Base-by-base conservation (phyloP, 2,888 invertebrate genomes). In the Tuta absoluta region DNA sequence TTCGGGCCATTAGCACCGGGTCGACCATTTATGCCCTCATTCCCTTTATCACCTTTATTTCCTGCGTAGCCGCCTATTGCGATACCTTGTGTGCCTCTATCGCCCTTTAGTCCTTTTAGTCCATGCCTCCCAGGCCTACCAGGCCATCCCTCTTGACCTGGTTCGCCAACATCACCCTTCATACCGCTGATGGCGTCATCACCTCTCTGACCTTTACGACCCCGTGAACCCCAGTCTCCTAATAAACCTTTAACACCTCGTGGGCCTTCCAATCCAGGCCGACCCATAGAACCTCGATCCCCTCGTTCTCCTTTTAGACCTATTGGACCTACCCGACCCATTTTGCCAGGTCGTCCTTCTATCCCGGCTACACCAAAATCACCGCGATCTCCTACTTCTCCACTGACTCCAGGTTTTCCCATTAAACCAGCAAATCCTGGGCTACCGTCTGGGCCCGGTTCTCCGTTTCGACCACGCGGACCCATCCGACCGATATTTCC, bases 381-480 rank as follows among this genome's bases (percentile, higher is more conserved):
- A 53, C 98, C 98, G 65, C 94, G 89, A 73, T 96, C 96, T 69
- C 97, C 97, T 79, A 68, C 93, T 17, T 68, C 65, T 28, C 84
- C 84, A 24, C 8, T 60, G 0, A 33, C 28, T 14, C 72, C 90
- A 11, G 94, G 93, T 62, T 67, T 73, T 66, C 87, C 87, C 37
- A 75, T 75, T 58, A 74, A 58, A 62, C 93, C 93, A 4, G 84
- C 78, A 41, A 84, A 76, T 38, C 93, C 93, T 21, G 75, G 73
- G n/a, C 78, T 78, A 10, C 94, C 94, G 49, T 68, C 72, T 11
- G 61, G 2, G 12, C 92, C 92, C 7, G 65, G 62, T 14, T 86
- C 84, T 48, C 94, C 94, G 7, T 63, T 68, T 62, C 65, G 65
- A 37, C 91, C 91, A 49, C 81, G 77, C 21, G 66, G 66, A 53